These are phyloP conservation scores for Naja naja DNA, from an alignment of 2,113 vertebrate species.

Conservation along the genomic window DNA sequence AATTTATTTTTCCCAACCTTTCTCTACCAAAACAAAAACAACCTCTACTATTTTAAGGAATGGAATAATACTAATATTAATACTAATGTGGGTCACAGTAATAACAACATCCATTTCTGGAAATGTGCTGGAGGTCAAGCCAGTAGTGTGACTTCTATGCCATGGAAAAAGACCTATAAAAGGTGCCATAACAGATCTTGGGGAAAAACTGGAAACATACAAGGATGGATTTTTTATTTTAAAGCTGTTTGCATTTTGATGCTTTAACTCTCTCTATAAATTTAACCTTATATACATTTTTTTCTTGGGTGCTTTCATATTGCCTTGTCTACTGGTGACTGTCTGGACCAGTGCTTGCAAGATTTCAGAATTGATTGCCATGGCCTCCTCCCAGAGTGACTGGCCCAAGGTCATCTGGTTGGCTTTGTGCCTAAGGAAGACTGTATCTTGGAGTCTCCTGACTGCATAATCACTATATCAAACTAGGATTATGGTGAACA, in stretches of 20 bases:
- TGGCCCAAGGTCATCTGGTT: not conserved
- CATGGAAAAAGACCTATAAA: not conserved
- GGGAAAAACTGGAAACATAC: not conserved
- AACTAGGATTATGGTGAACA: not conserved
- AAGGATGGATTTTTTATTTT: not conserved
- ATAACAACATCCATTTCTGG: not conserved
- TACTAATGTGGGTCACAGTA: not conserved
- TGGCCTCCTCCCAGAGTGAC: not conserved
- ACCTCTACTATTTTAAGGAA: not conserved
- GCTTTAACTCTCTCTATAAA: not conserved
- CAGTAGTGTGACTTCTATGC: not conserved
- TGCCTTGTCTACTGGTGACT: not conserved
- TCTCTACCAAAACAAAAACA: not conserved
- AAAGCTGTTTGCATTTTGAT: not conserved
- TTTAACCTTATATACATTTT: not conserved
- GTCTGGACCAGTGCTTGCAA: not conserved
- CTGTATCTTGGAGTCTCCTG: not conserved
- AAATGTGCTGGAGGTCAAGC: not conserved
- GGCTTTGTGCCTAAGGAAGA: not conserved
- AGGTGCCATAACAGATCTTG: not conserved
- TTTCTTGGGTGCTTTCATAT: not conserved
- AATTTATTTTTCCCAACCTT: not conserved
- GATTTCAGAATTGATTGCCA: not conserved
- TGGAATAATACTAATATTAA: not conserved
- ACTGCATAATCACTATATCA: not conserved